phyloP scores from a whole-genome alignment of 1,140 invertebrate species.

The Colletes gigas region DNA sequence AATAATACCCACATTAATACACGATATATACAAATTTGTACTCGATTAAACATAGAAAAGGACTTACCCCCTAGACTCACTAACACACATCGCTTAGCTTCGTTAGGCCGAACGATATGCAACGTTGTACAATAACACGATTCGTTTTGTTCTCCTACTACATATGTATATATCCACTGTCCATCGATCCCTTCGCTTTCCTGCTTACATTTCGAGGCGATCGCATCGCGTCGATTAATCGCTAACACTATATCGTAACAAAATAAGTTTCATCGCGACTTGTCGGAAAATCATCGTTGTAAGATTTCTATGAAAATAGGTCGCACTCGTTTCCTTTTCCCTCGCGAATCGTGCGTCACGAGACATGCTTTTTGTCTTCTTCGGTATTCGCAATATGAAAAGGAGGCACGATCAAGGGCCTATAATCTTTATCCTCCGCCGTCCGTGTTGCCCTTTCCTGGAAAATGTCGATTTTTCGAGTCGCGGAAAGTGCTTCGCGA shows the following conservation, averaged over 20 bases:
- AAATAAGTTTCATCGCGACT: constrained; percentile 17
- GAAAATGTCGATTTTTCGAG: constrained; percentile 16
- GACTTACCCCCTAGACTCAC: constrained; percentile 52
- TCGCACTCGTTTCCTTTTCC: neutral
- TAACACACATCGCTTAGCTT: neutral
- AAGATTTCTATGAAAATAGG: no score
- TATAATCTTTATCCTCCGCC: neutral
- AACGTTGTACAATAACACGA: neutral
- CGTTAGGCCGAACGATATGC: neutral
- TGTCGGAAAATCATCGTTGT: neutral
- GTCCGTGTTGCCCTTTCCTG: neutral
- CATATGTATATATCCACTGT: neutral
- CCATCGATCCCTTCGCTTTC: no score
- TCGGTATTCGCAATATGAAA: neutral
- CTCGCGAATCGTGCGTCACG: no score
- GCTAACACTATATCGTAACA: constrained; percentile 7
- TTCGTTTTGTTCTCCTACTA: neutral
- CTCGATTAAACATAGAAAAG: constrained; percentile 66
- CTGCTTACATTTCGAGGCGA: neutral
- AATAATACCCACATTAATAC: constrained; percentile 12
- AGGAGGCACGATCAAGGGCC: neutral
- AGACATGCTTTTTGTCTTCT: no score
- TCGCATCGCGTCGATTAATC: neutral
- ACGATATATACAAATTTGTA: constrained; percentile 63
- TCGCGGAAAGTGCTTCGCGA: neutral